These are phyloP conservation scores for Sclerodermus sp. DNA, from an alignment of 2,888 invertebrate genomes.

Conservation along the genomic window DNA sequence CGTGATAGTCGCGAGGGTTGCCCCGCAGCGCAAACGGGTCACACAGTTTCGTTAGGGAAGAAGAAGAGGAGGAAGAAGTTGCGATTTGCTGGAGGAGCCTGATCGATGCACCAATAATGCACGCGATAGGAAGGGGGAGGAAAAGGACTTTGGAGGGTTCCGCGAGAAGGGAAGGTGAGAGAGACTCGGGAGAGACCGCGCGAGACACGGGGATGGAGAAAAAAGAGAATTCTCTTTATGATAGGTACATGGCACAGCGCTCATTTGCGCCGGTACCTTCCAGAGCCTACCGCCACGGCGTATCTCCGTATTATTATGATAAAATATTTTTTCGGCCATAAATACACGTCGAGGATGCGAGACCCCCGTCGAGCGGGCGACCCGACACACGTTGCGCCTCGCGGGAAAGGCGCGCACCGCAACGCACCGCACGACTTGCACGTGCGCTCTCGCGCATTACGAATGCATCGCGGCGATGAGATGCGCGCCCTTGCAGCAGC, in stretches of 20 bases:
- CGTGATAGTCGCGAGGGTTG: too few species aligned
- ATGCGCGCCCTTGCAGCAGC: not conserved
- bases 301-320: slow-evolving; percentile 48
- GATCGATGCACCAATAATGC: too few species aligned
- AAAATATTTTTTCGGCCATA: slow-evolving; percentile 48
- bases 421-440: slow-evolving; percentile 23
- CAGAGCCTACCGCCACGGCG: slow-evolving; percentile 31
- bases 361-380: slow-evolving; percentile 47
- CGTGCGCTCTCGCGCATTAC: slow-evolving; percentile 7
- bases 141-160: too few species aligned
- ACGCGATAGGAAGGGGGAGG: too few species aligned
- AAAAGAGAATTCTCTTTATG: slow-evolving; percentile 13
- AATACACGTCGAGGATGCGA: slow-evolving; percentile 41
- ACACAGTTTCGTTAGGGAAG: too few species aligned
- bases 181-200: not conserved
- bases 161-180: too few species aligned
- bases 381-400: slow-evolving; percentile 36
- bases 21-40: too few species aligned
- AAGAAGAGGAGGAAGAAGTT: too few species aligned
- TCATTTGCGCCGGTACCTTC: slow-evolving; percentile 36
- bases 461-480: not conserved
- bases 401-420: slow-evolving; percentile 34
- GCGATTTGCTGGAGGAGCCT: too few species aligned
- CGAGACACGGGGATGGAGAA: not conserved
- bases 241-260: slow-evolving; percentile 15